phyloP scores from a whole-genome alignment of 2,113 vertebrate species.

The Actenoides hombroni region DNA sequence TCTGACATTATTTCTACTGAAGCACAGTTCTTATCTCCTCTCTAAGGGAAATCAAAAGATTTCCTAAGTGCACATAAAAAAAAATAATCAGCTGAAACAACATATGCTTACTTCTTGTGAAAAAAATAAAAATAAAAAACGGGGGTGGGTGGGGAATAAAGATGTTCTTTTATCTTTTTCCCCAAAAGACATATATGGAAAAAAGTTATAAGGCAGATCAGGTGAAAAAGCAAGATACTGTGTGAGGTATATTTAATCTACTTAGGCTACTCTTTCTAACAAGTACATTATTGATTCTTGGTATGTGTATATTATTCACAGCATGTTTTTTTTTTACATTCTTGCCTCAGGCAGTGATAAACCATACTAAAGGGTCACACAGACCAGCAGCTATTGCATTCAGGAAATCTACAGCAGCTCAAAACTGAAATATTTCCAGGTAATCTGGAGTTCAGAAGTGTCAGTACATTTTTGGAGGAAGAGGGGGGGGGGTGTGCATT shows the following conservation, averaged over 20 bases:
- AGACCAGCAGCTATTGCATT: not conserved
- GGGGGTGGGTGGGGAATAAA: not conserved
- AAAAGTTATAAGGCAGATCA: not conserved
- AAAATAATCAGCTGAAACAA: constrained; percentile 11
- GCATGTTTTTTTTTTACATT: not conserved
- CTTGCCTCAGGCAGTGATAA: not conserved
- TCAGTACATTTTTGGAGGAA: not conserved
- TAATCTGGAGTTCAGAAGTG: not conserved
- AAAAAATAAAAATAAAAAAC: not conserved
- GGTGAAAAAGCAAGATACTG: not conserved
- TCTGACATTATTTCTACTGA: not conserved
- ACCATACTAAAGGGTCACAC: not conserved
- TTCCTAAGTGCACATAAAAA: not conserved
- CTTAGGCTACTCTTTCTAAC: not conserved
- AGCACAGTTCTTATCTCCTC: not conserved
- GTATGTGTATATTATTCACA: constrained; percentile 16
- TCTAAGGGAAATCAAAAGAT: constrained; percentile 33
- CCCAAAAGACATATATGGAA: not conserved
- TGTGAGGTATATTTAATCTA: not conserved
- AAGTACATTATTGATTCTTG: constrained; percentile 41
- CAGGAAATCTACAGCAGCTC: not conserved
- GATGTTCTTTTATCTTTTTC: not conserved
- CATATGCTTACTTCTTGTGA: not conserved
- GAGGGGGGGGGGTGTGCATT: not conserved
- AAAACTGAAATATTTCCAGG: not conserved